A percentile compares a stretch with the other conserved stretches of the same genome.
Conservation (phyloP, 2,888 invertebrate genomes). For the Melanargia galathea region DNA sequence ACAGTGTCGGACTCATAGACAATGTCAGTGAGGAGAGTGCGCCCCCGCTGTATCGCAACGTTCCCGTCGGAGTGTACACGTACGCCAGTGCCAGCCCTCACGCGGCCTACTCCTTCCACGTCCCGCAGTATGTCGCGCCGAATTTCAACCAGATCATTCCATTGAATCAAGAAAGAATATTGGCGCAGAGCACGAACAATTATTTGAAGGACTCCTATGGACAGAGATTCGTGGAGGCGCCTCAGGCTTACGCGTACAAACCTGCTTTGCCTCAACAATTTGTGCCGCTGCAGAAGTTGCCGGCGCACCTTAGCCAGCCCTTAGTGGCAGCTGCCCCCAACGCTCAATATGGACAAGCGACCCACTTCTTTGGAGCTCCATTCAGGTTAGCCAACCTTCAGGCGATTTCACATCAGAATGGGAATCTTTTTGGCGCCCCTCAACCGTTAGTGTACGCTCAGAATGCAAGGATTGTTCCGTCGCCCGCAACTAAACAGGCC, state of each 20-base stretch:
- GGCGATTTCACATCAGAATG: conserved; percentile 49
- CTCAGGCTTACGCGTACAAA: conserved; percentile 62
- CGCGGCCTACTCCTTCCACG: conserved; percentile 64
- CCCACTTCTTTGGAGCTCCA: conserved; percentile 60
- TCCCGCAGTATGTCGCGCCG: conserved; percentile 57
- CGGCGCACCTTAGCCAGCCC: conserved; percentile 70
- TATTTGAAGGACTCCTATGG: conserved; percentile 74
- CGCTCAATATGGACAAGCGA: conserved; percentile 56
- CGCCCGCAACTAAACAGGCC: conserved; percentile 43
- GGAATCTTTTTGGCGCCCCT: conserved; percentile 50
- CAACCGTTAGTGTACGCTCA: conserved; percentile 57
- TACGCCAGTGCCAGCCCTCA: conserved; percentile 71
- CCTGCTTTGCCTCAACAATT: conserved; percentile 67
- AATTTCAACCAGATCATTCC: conserved; percentile 57
- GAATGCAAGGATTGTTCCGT: conserved; percentile 52
- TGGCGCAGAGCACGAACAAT: conserved; percentile 56
- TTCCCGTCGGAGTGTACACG: conserved; percentile 64
- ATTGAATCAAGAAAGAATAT: conserved; percentile 55
- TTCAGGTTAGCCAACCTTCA: conserved; percentile 57
- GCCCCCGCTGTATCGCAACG: conserved; percentile 62
- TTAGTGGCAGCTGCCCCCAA: conserved; percentile 57
- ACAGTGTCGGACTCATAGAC: conserved; percentile 52
- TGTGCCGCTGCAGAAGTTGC: conserved; percentile 68
- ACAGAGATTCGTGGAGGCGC: conserved; percentile 62
- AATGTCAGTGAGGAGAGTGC: conserved; percentile 64